Evolutionary conservation across 2,113 vertebrate genomes (phyloP).

Genomic region (Cettia cetti): DNA sequence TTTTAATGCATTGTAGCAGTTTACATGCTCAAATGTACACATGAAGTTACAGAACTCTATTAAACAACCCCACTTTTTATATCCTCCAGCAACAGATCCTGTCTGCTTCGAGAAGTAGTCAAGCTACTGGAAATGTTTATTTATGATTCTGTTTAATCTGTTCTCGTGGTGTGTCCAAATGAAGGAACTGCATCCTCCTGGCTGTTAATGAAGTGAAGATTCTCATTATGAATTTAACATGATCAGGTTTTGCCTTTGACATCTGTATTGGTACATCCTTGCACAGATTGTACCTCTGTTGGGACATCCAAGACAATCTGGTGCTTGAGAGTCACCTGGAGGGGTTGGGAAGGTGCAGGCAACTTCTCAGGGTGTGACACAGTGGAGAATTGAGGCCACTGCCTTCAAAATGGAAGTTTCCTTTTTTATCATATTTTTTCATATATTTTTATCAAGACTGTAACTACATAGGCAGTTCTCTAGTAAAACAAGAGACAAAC

Average conservation of each 20-base stretch:
- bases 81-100: not conserved
- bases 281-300: not conserved
- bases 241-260: not conserved
- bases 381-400: not conserved
- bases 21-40: not conserved
- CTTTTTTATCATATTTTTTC: not conserved
- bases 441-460: not conserved
- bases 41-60: not conserved
- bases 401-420: not conserved
- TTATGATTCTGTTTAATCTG: not conserved
- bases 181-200: not conserved
- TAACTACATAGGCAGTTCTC: not conserved
- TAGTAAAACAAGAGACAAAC: not conserved
- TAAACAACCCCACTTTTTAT: constrained; percentile 1
- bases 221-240: not conserved
- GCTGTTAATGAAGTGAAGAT: not conserved
- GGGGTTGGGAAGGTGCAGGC: not conserved
- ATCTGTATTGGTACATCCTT: not conserved
- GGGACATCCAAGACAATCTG: not conserved
- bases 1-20: not conserved
- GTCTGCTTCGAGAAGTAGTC: not conserved
- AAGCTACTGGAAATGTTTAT: not conserved
- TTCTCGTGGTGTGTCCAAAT: not conserved
- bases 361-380: not conserved
- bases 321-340: not conserved